A percentile compares a stretch with the other conserved stretches of the same genome.
phyloP scores from a whole-genome alignment of 92 coral and sea anemone genomes.

The Metridium senile region DNA sequence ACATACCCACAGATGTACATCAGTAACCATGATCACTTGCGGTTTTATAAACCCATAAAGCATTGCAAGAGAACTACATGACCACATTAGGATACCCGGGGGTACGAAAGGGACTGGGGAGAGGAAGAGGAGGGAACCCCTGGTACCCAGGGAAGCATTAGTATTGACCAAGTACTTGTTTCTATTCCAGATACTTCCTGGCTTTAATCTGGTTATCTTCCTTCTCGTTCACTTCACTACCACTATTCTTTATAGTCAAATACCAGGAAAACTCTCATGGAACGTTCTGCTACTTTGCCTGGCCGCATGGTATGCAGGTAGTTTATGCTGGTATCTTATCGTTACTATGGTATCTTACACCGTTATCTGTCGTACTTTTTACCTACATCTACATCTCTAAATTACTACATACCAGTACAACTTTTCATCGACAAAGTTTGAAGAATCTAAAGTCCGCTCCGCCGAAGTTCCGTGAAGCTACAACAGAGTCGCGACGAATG shows the following conservation, averaged over 20 bases:
- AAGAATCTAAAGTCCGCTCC: slow-evolving; percentile 1
- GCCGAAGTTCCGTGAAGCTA: background rate
- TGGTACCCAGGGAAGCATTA: no score
- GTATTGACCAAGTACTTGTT: no score
- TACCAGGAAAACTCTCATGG: slow-evolving; percentile 30
- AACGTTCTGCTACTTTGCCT: slow-evolving; percentile 51
- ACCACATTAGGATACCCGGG: no score
- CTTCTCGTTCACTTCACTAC: slow-evolving; percentile 61
- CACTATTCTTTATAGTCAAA: slow-evolving; percentile 72
- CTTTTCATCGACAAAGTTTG: slow-evolving; percentile 60
- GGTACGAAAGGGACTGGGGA: no score
- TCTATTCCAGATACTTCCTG: slow-evolving; percentile 40
- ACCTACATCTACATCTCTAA: slow-evolving; percentile 72
- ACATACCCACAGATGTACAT: no score
- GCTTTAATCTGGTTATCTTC: slow-evolving; percentile 73
- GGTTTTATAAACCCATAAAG: no score
- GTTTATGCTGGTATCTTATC: slow-evolving; percentile 53
- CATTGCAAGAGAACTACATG: no score
- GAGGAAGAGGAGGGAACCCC: no score
- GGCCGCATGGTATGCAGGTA: slow-evolving; percentile 55
- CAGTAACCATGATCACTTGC: no score
- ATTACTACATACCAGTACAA: slow-evolving; percentile 56
- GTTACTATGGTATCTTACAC: slow-evolving; percentile 70
- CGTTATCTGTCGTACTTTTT: slow-evolving; percentile 64
- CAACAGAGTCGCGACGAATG: slow-evolving; percentile 50